Evolutionary conservation across 2,113 vertebrate genomes (phyloP), one percentile per base, ranked within the genome.

Genomic region (Tringa solitaria): DNA sequence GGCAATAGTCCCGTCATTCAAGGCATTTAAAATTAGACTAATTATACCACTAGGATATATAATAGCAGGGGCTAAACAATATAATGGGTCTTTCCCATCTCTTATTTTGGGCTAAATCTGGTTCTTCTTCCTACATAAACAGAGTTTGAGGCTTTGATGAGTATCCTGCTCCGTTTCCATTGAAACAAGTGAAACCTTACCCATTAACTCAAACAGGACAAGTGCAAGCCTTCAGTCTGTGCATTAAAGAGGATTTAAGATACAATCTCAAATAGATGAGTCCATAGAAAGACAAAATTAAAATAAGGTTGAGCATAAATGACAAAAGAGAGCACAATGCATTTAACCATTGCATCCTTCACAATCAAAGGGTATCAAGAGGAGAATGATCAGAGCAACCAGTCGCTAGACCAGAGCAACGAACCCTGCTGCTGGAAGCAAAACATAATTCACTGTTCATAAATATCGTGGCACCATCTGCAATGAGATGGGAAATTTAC

Each of bases 21-120:
- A 57, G 65, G 41, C 70, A 76, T 85, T 93, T 79, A 65, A 84
- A 96, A 95, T 91, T 50, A 76, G 65, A 79, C 57, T 73, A 87
- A 89, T 92, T 89, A 76, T 61, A 88, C 41, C 69, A 79, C 83
- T 78, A 57, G 27, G 65, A 81, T 72, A 78, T 43, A 12, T 59
- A 84, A 84, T 72, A 84, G 30, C 65, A 87, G 57, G 46, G 69
- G 27, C 45, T 82, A 82, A 87, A 80, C 2, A 0, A 73, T 60
- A 53, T 32, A 80, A 85, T 10, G 33, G n/a, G 22, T 61, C 64
- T 84, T 86, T 64, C 39, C 48, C 46, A 48, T 59, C 76, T 89
- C 74, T 84, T 84, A 65, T 82, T 93, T 90, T 80, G 69, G 87
- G 60, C 63, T 91, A 78, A 87, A 93, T 82, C 30, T 0, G 8